Evolutionary conservation across 1,140 invertebrate genomes (phyloP).

Genomic region (Drosophila baimaii): DNA sequence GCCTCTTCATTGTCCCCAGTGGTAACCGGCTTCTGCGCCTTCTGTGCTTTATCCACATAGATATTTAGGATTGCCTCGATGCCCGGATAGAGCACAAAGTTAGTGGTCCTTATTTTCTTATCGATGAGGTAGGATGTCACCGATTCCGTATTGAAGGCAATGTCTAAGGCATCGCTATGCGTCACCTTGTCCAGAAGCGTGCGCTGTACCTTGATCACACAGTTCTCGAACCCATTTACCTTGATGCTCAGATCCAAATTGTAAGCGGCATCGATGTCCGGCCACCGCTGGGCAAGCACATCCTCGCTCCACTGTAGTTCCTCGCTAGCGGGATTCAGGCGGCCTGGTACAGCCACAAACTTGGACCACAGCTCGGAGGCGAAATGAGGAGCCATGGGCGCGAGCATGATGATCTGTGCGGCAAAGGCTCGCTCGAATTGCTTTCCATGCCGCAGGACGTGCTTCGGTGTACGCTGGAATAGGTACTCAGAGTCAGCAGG

Average conservation of each 20-base stretch:
- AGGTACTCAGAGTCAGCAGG: constrained; percentile 21
- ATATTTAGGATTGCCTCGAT: constrained; percentile 82
- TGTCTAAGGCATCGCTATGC: constrained; percentile 85
- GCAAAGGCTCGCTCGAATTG: constrained; percentile 92
- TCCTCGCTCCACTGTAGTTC: constrained; percentile 88
- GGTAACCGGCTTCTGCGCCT: constrained; percentile 42
- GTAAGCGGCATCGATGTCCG: constrained; percentile 90
- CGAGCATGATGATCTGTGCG: constrained; percentile 92
- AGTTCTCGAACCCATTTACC: constrained; percentile 86
- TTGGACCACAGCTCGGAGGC: constrained; percentile 95
- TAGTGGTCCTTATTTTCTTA: constrained; percentile 77
- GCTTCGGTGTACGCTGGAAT: constrained; percentile 85
- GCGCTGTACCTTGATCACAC: constrained; percentile 85
- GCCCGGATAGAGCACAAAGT: constrained; percentile 80
- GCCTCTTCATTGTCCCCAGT: constrained; percentile 29
- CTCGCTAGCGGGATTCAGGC: constrained; percentile 84
- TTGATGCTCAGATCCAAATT: constrained; percentile 88
- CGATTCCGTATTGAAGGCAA: constrained; percentile 85
- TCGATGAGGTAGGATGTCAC: constrained; percentile 81
- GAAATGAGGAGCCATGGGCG: constrained; percentile 95
- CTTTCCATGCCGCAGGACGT: constrained; percentile 87
- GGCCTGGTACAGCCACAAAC: constrained; percentile 87
- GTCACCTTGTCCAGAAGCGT: constrained; percentile 85
- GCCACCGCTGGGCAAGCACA: constrained; percentile 92
- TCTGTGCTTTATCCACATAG: constrained; percentile 73